Evolutionary conservation across 2,888 invertebrate species (phyloP), one percentile per base, ranked within the genome.

Genomic region (Ephialtes manifestator): DNA sequence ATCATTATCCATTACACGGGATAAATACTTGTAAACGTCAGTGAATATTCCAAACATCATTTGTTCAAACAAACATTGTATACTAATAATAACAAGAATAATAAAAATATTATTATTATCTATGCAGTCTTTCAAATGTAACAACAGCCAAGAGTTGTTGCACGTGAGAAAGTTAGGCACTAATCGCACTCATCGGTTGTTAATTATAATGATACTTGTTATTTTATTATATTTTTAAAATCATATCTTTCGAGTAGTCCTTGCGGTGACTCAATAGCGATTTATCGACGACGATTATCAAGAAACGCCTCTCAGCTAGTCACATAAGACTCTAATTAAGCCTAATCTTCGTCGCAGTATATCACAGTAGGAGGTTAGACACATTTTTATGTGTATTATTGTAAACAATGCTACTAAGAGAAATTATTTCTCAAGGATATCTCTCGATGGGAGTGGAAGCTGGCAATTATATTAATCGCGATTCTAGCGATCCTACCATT

Each of bases 391-490:
- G 58, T 68, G 20, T 72, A 43, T 70, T 76, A 43, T 39, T 18
- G 51, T 51, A 39, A 43, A 68, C 58, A 60, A 71, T 81, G 15
- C 20, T 46, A 10, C 20, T 13, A 8, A 20, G 43, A 31, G 18
- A 67, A 74, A 74, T 75, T 7, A 43, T 35, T 65, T 60, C 55
- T 8, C 20, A 58, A 31, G 28, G 53, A 48, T 72, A 46, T 13
- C 35, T 55, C 15, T 13, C 4, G 13, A 43, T 71, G 51, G 11
- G 48, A 72, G 31, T 84, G 83, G 80, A 78, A 60, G 82, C 81
- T 78, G 43, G 74, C 48, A 81, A 84, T 83, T 83, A 75, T 58
- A 11, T 43, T 67, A 67, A 80, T 84, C 48, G 60, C n/a, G 68
- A 81, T 72, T 20, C 51, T 31, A 65, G 43, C 63, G 39, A 11